phyloP scores from a whole-genome alignment of 2,797 vertebrate genomes.

The Anisognathus igniventris region DNA sequence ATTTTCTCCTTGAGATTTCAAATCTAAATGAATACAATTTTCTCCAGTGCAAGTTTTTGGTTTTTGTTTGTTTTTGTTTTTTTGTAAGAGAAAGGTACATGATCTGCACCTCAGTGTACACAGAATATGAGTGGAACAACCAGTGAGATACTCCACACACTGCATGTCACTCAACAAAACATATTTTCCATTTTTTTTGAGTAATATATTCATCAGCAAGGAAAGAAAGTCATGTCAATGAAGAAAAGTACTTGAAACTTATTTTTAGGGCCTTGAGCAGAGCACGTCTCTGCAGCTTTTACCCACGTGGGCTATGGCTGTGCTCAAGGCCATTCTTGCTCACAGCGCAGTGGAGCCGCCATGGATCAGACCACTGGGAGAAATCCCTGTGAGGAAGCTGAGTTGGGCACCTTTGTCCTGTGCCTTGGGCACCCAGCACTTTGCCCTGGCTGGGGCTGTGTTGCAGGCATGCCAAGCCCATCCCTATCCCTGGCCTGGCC shows the following conservation, averaged over 20 bases:
- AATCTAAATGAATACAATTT: background rate
- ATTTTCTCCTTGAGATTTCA: background rate
- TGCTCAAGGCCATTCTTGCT: background rate
- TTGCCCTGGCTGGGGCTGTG: background rate
- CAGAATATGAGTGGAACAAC: background rate
- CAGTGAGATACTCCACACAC: background rate
- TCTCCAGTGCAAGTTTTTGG: background rate
- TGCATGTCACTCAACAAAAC: background rate
- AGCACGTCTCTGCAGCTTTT: background rate
- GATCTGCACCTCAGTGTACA: background rate
- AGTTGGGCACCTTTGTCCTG: background rate
- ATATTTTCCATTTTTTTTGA: background rate
- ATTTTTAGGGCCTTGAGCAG: background rate
- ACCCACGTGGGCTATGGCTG: background rate
- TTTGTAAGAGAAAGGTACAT: background rate
- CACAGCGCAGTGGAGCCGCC: fast-evolving
- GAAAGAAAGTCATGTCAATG: background rate
- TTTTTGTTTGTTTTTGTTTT: background rate
- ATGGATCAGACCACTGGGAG: fast-evolving
- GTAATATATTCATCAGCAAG: background rate
- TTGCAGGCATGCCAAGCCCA: fast-evolving
- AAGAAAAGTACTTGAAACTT: background rate
- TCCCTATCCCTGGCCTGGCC: background rate
- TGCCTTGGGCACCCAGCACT: background rate
- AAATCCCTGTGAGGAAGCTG: background rate